Evolutionary conservation across 92 coral and sea anemone species (phyloP).

Genomic region (Palythoa grandiflora): DNA sequence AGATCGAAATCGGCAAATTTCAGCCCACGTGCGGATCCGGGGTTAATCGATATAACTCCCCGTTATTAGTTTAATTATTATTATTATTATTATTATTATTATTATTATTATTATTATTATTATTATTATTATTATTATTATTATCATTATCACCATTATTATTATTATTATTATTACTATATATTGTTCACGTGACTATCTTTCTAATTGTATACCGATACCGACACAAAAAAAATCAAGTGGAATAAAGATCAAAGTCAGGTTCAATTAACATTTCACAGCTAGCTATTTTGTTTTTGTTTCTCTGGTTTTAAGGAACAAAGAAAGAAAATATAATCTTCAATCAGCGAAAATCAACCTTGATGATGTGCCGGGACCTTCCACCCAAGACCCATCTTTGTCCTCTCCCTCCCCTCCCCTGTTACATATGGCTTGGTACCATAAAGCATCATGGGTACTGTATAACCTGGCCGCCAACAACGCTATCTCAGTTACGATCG

Average conservation of each 20-base stretch:
- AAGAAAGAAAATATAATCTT: neutral
- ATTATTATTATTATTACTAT: too few relatives aligned
- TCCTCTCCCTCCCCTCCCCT: constrained; percentile 34
- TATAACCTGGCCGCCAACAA: constrained; percentile 72
- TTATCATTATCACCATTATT: too few relatives aligned
- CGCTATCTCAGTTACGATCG: constrained; percentile 68
- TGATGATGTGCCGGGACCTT: neutral
- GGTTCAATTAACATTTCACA: neutral
- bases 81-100: too few relatives aligned
- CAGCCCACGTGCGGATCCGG: too few relatives aligned
- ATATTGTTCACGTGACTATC: too few relatives aligned
- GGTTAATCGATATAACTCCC: too few relatives aligned
- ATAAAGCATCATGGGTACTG: constrained; percentile 79
- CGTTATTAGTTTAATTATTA: too few relatives aligned
- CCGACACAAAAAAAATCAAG: too few relatives aligned
- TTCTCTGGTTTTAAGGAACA: neutral
- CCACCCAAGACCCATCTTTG: constrained; percentile 16
- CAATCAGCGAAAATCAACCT: neutral
- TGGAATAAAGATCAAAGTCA: neutral
- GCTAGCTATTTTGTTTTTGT: neutral
- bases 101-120: too few relatives aligned
- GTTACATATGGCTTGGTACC: constrained; percentile 76
- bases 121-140: too few relatives aligned
- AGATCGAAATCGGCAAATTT: too few relatives aligned
- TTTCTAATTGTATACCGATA: too few relatives aligned